Evolutionary conservation across 2,888 invertebrate species (phyloP).

Genomic region (Eupithecia exiguata): DNA sequence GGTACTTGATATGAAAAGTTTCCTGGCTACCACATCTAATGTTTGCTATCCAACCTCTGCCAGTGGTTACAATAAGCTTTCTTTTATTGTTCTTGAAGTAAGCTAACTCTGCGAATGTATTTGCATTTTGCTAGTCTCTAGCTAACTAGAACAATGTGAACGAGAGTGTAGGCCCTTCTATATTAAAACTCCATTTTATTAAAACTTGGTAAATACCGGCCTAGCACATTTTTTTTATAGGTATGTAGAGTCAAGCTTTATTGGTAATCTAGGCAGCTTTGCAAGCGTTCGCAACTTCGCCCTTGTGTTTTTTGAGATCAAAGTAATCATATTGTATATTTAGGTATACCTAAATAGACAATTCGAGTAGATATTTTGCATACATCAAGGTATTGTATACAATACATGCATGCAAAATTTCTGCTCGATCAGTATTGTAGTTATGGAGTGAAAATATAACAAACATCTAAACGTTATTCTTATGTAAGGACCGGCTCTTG

Average conservation of each 20-base stretch:
- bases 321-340: not conserved
- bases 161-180: not conserved
- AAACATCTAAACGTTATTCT: too few relatives aligned
- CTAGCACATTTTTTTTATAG: not conserved
- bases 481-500: too few relatives aligned
- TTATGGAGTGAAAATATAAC: too few relatives aligned
- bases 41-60: slow-evolving; percentile 17
- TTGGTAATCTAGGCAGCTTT: not conserved
- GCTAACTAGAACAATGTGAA: not conserved
- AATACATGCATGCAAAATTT: too few relatives aligned
- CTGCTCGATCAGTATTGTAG: too few relatives aligned
- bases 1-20: slow-evolving; percentile 32
- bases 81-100: slow-evolving; percentile 32
- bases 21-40: slow-evolving; percentile 16
- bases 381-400: too few relatives aligned
- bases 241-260: not conserved
- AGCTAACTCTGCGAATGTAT: slow-evolving; percentile 14
- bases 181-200: not conserved
- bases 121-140: slow-evolving; percentile 26
- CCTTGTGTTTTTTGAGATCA: not conserved
- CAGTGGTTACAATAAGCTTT: slow-evolving; percentile 20
- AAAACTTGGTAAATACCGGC: not conserved
- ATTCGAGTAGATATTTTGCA: too few relatives aligned
- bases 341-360: too few relatives aligned
- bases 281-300: too few relatives aligned